Conservation (phyloP, 2,113 vertebrate species). For the Austrofundulus limnaeus region DNA sequence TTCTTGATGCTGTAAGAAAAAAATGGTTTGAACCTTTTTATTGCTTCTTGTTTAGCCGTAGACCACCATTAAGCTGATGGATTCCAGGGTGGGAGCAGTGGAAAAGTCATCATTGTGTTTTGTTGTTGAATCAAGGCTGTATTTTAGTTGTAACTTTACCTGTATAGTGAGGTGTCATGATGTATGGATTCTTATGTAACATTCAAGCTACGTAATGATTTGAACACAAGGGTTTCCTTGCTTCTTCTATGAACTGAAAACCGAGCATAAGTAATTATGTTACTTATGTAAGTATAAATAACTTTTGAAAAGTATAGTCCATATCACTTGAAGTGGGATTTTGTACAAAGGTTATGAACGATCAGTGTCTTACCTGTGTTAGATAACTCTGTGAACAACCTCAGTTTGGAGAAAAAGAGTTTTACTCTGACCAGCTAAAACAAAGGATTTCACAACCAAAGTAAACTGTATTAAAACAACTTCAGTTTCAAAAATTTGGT, state of each 20-base stretch:
- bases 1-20: conserved; percentile 27
- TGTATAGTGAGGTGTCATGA: neutral
- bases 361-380: too few relatives aligned
- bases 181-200: conserved; percentile 32
- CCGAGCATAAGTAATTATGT: neutral
- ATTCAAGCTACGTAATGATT: conserved; percentile 22
- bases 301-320: neutral
- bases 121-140: conserved; percentile 15
- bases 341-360: too few relatives aligned
- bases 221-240: neutral
- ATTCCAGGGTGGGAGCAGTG: conserved; percentile 25
- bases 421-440: too few relatives aligned
- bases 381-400: too few relatives aligned
- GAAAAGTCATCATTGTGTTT: conserved; percentile 13
- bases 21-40: conserved; percentile 44
- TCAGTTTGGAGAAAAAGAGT: too few relatives aligned
- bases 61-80: conserved; percentile 43
- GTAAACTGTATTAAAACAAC: too few relatives aligned
- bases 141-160: conserved; percentile 21
- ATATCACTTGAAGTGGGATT: neutral
- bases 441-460: too few relatives aligned
- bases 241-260: conserved; percentile 1
- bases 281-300: neutral
- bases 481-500: too few relatives aligned
- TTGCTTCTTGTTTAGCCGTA: conserved; percentile 49